Evolutionary conservation across 2,113 vertebrate species (phyloP).

Genomic region (Callipepla californica): DNA sequence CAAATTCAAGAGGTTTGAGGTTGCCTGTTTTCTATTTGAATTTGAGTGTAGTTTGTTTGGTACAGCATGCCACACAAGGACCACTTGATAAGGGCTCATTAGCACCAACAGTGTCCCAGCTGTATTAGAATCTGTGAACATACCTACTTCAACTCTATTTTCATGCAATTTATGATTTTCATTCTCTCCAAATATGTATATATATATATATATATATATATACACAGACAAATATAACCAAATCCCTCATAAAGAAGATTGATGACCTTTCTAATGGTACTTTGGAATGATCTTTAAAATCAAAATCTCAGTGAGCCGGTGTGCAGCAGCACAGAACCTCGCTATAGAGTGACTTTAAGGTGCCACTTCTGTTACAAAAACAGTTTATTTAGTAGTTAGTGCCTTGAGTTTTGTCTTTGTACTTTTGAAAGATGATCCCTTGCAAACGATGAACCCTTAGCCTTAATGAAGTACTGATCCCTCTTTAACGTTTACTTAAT

Average conservation of each 20-base stretch:
- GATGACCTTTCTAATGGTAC: not conserved
- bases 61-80: not conserved
- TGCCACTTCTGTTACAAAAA: conserved; percentile 42
- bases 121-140: conserved; percentile 2
- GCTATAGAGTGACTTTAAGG: not conserved
- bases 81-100: conserved; percentile 19
- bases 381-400: conserved; percentile 53
- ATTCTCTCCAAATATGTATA: not conserved
- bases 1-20: conserved; percentile 16
- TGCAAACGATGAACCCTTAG: conserved; percentile 28
- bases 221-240: not conserved
- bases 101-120: not conserved
- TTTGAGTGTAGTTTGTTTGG: conserved; percentile 38
- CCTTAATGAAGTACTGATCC: conserved; percentile 41
- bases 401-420: conserved; percentile 37
- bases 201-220: not conserved
- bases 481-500: conserved; percentile 62
- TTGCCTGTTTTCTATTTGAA: conserved; percentile 36
- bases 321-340: not conserved
- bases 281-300: not conserved
- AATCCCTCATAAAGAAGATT: not conserved
- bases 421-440: conserved; percentile 45
- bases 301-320: not conserved
- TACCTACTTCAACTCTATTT: not conserved
- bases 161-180: not conserved